Evolutionary conservation across 2,888 invertebrate genomes (phyloP), one percentile per base, ranked within the genome.

Genomic region (Napeogenes sylphis): DNA sequence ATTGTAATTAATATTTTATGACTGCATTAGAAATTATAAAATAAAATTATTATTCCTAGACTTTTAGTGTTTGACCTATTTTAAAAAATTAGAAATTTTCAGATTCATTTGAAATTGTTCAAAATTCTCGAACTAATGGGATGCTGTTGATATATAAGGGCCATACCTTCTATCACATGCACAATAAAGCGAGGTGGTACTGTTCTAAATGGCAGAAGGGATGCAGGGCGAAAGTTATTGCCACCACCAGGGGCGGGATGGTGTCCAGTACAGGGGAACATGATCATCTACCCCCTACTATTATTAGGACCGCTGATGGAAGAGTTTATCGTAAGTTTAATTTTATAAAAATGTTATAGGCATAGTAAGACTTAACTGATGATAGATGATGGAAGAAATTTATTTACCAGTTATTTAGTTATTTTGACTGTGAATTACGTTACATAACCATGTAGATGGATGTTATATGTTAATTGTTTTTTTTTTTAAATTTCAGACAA

Each of bases 181-280:
- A 67, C 42, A 72, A 54, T 14, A 65, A 66, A 13, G 63, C 58
- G 4, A 69, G 69, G 38, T 77, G 76, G 76, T 81, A 81, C 45
- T 82, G 81, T 59, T 81, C 81, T 0, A 71, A 74, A 47, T 74
- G 70, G 45, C 5, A 58, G 0, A 77, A 74, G 57, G 79, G 79
- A 1, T 82, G 81, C 56, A 77, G 71, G 46, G 79, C 81, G 2
- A 77, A 71, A 63, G 67, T 81, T 2, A 70, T 67, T 42, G 53
- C 80, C 4, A 66, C 4, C 68, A 73, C 10, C 63, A 69, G 30
- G 68, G 65, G 2, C 51, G 59, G 8, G 35, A 72, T 80, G 4
- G 46, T 58, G 6, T 68, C 61, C 4, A 68, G 66, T 35, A 51
- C 69, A 8, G 68, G 68, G 21, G 58, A 56, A 13, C 79, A 78